A percentile compares a stretch with the other conserved stretches of the same genome.
These are phyloP conservation scores for Pelosia muscerda DNA, from an alignment of 2,888 invertebrate species.

Conservation along the genomic window DNA sequence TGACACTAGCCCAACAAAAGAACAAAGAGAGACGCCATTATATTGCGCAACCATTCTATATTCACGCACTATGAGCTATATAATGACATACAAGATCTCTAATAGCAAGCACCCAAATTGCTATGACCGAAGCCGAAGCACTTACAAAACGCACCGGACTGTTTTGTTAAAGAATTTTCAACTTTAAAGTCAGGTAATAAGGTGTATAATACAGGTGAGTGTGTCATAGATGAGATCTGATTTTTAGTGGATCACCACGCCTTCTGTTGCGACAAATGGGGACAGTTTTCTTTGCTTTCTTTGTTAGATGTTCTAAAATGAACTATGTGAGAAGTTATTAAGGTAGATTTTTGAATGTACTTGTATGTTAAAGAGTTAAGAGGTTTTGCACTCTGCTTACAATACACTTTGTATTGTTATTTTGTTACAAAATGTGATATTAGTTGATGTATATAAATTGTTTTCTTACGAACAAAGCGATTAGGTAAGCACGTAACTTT, in stretches of 20 bases:
- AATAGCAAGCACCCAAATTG: constrained; percentile 54
- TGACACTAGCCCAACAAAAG: constrained; percentile 80
- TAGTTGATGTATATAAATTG: constrained; percentile 42
- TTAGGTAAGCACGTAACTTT: constrained; percentile 38
- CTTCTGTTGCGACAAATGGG: constrained; percentile 80
- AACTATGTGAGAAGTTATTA: constrained; percentile 15
- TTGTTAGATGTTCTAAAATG: constrained; percentile 12
- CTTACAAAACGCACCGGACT: constrained; percentile 25
- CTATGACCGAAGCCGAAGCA: constrained; percentile 45
- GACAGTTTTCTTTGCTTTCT: constrained; percentile 72
- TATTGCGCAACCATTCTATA: constrained; percentile 69
- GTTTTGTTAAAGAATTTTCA: constrained; percentile 22
- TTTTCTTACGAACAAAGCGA: constrained; percentile 46
- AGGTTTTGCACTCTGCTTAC: too few species aligned
- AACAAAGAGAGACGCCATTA: constrained; percentile 78
- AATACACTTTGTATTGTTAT: constrained; percentile 36
- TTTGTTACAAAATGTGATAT: constrained; percentile 48
- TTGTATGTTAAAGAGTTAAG: constrained; percentile 12
- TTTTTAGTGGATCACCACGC: constrained; percentile 73
- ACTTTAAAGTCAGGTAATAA: constrained; percentile 12
- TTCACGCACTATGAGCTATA: constrained; percentile 54
- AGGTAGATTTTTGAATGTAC: constrained; percentile 31
- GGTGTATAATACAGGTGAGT: neutral
- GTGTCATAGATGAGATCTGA: constrained; percentile 33
- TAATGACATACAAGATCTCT: constrained; percentile 54